Base-by-base conservation (phyloP, 1,140 invertebrate species). In the Pogonognathellus flavescens region DNA sequence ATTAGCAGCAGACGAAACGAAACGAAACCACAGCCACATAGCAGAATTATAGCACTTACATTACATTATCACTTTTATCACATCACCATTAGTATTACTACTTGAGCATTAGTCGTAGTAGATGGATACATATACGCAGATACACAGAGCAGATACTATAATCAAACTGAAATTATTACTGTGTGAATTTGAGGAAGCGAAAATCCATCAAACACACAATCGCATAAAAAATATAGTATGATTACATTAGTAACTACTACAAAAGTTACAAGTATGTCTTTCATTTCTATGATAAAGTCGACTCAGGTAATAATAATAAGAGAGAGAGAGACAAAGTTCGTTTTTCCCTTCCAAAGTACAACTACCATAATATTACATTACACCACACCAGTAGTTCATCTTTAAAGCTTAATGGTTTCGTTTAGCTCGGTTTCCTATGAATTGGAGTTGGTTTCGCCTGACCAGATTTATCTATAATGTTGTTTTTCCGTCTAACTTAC, bases 121-220 rank as follows among this genome's bases (percentile, higher is more conserved):
- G 76, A 50, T 31, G 52, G 52, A 57, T 82, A 41, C 31, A 41
- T 41, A 41, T 41, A 41, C 31, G 6, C 6, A 41, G 2, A 41
- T 41, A 18, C 52, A 82, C 80, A 82, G 41, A 81, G 80, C 20
- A 82, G 57, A 82, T 60, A 82, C 57, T 76, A 76, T 76, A 76
- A 84, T 25, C 82, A 55, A 83, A 22, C 22, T 83, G 70, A 49
- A 52, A 84, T 84, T 72, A 84, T 84, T 84, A 84, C 83, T 70
- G 83, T 84, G 83, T 80, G 83, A 84, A 84, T 84, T 76, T 84
- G 83, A 84, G 83, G 83, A 84, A 84, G 70, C 66, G 52, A 84
- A 80, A 76, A 72, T 66, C 62, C 62, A 84, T 83, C 82, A 60
- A 66, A 60, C 82, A 83, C 41, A 60, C 82, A 83, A 41, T 66